Evolutionary conservation across 1,140 invertebrate species (phyloP), one percentile per base, ranked within the genome.

Genomic region (Aplysia californica): DNA sequence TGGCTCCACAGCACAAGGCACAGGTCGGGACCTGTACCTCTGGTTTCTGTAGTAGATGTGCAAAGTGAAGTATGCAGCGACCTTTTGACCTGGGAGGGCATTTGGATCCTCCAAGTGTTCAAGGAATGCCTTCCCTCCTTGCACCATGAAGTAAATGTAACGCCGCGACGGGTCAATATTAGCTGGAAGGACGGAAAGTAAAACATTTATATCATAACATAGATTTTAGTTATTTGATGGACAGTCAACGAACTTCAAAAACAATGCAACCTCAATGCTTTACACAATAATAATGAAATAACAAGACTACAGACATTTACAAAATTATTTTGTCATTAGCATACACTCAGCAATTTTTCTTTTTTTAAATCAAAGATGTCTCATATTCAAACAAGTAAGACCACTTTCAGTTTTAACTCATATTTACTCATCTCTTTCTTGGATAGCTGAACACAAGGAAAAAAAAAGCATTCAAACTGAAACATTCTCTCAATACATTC

Each of bases 1-100:
- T 4, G 89, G 89, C 75, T 90, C 89, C 84, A 87, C 87, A 2
- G 87, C 87, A 84, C 87, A 89, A 2, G 86, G 82, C 15, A 87
- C 83, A 15, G 89, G 86, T 31, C 86, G 69, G n/a, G 88, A 88
- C 67, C 82, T 85, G 69, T 88, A 89, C 41, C 89, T 80, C 68
- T 90, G 89, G 38, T 85, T 87, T 15, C 89, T 77, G 71, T 89
- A 90, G 76, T 88, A 80, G 21, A 90, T 41, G 72, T 88, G 87
- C 33, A 90, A 81, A 1, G 82, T 88, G 77, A 89, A 89, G 56
- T 81, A 82, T 2, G 87, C 79, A 26, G 82, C 69, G 21, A 85
- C 81, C 21, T 79, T 66, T 64, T 88, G 86, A 20, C 87, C 87
- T 10, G 85, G 84, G 38, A 82, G 73, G 23, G 82, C 77, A 50